Evolutionary conservation across 53 echinoderm and acorn worm species (phyloP).

Genomic region (Holothuria leucospilota): DNA sequence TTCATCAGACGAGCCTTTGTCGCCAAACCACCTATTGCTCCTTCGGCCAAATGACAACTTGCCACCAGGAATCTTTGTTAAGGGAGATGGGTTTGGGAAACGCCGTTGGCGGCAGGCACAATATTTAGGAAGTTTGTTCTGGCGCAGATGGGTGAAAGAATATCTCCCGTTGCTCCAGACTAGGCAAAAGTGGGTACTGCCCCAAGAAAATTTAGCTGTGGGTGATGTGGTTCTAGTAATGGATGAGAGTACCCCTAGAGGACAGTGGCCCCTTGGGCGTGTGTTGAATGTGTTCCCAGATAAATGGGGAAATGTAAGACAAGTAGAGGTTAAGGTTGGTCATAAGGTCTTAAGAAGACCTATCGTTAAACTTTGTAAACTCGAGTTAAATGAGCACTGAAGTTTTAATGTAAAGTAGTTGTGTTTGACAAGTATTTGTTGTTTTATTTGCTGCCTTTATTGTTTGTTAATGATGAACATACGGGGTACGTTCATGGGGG

Average conservation of each 20-base stretch:
- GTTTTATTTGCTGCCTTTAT: no score
- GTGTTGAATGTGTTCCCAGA: conserved; percentile 46
- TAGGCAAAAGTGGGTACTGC: conserved; percentile 53
- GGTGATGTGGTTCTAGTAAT: conserved; percentile 53
- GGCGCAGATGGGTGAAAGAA: conserved; percentile 67
- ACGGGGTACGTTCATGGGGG: no score
- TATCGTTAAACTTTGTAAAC: conserved; percentile 51
- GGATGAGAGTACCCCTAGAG: conserved; percentile 35
- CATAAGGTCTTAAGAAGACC: conserved; percentile 40
- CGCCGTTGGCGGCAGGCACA: no score
- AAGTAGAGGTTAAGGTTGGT: conserved; percentile 60
- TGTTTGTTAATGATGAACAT: no score
- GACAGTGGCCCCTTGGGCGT: conserved; percentile 53
- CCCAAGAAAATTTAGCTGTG: conserved; percentile 37
- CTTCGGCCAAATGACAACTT: not conserved
- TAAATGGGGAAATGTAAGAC: conserved; percentile 44
- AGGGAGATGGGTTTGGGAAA: no score
- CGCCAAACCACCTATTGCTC: conserved; percentile 66
- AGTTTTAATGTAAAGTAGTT: no score
- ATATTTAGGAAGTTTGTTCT: conserved; percentile 58
- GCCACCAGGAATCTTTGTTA: no score
- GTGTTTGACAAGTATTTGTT: no score
- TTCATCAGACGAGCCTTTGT: conserved; percentile 56
- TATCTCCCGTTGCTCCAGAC: conserved; percentile 65
- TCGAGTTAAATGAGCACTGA: not conserved